These are phyloP conservation scores for Meandrusa payeni DNA, from an alignment of 2,888 invertebrate genomes.

Conservation along the genomic window DNA sequence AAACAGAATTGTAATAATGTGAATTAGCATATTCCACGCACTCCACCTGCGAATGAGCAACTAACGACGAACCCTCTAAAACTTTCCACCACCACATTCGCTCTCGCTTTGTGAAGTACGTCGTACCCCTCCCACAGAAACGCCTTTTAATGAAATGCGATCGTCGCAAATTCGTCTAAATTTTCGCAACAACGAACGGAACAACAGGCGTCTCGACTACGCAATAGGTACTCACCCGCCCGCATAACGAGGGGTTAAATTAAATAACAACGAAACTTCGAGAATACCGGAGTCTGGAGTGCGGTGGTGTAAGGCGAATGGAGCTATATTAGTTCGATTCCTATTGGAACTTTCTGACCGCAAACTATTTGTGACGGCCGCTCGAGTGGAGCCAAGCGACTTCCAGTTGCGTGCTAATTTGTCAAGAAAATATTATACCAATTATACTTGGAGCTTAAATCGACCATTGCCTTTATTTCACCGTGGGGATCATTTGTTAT, in stretches of 20 bases:
- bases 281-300: slow-evolving; percentile 43
- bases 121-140: slow-evolving; percentile 64
- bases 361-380: slow-evolving; percentile 52
- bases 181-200: slow-evolving; percentile 67
- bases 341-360: slow-evolving; percentile 58
- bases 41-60: slow-evolving; percentile 60
- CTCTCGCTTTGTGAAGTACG: slow-evolving; percentile 69
- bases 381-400: slow-evolving; percentile 28
- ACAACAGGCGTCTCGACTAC: slow-evolving; percentile 54
- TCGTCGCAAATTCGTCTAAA: slow-evolving; percentile 73
- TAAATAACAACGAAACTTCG: slow-evolving; percentile 72
- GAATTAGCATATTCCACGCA: slow-evolving; percentile 41
- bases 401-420: slow-evolving; percentile 31
- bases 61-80: slow-evolving; percentile 69
- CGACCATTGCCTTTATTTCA: too few relatives aligned
- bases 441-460: too few relatives aligned
- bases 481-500: too few relatives aligned
- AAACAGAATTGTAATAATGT: slow-evolving; percentile 30
- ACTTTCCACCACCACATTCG: slow-evolving; percentile 64
- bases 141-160: slow-evolving; percentile 70
- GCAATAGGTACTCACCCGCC: slow-evolving; percentile 53
- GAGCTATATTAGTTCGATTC: slow-evolving; percentile 57
- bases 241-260: slow-evolving; percentile 72
- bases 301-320: slow-evolving; percentile 37
- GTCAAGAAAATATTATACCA: slow-evolving; percentile 23